phyloP scores from a whole-genome alignment of 2,888 invertebrate species.

The Lepidonotus clava region DNA sequence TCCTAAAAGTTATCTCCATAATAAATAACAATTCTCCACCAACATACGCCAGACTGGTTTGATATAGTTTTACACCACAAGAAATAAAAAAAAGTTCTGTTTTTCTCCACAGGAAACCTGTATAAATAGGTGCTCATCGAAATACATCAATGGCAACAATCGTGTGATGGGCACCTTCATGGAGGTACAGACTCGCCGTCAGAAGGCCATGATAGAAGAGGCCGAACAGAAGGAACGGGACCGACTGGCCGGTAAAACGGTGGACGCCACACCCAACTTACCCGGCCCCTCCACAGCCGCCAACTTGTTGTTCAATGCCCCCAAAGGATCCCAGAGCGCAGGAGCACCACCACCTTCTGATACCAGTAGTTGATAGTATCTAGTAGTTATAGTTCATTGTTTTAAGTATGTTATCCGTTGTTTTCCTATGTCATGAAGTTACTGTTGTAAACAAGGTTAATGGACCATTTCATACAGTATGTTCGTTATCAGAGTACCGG shows the following conservation, averaged over 20 bases:
- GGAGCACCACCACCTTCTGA: not conserved
- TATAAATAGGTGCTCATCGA: constrained; percentile 53
- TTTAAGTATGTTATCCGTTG: too few relatives aligned
- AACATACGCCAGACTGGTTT: too few relatives aligned
- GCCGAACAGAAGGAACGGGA: constrained; percentile 32
- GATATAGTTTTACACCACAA: too few relatives aligned
- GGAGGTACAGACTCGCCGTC: constrained; percentile 54
- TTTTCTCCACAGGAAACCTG: constrained; percentile 54
- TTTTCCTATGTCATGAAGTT: too few relatives aligned
- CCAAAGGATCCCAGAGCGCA: not conserved
- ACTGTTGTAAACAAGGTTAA: too few relatives aligned
- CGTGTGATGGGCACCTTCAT: constrained; percentile 57
- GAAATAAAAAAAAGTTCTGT: too few relatives aligned
- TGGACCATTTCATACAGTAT: too few relatives aligned
- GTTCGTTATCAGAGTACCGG: too few relatives aligned
- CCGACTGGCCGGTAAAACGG: not conserved
- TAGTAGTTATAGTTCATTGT: too few relatives aligned
- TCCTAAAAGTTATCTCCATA: too few relatives aligned
- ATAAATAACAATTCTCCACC: too few relatives aligned
- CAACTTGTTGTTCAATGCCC: constrained; percentile 8
- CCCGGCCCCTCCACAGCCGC: not conserved
- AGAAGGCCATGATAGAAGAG: constrained; percentile 54
- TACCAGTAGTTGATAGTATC: too few relatives aligned
- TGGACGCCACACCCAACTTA: not conserved
- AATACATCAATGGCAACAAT: constrained; percentile 57